Evolutionary conservation across 1,140 invertebrate genomes (phyloP).

Genomic region (Probaryconus sp.): DNA sequence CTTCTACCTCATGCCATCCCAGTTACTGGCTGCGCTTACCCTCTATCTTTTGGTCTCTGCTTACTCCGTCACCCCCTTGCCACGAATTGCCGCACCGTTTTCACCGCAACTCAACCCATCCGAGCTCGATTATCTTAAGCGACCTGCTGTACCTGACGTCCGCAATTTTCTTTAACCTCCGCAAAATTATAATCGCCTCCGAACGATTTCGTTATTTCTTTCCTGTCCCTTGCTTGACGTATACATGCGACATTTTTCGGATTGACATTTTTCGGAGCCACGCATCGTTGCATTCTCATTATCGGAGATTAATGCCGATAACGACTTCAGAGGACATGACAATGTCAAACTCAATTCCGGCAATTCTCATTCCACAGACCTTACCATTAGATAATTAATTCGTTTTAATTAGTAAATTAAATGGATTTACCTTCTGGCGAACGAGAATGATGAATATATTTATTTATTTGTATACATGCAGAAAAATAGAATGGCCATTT

Average conservation of each 20-base stretch:
- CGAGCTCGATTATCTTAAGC: slow-evolving; percentile 71
- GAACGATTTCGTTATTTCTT: slow-evolving; percentile 47
- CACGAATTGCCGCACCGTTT: slow-evolving; percentile 64
- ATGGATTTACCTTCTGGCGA: too few relatives aligned
- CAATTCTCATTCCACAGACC: background rate
- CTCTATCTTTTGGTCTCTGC: slow-evolving; percentile 63
- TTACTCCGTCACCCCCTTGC: slow-evolving; percentile 58
- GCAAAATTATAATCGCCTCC: slow-evolving; percentile 76
- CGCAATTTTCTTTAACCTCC: slow-evolving; percentile 73
- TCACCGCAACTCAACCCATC: slow-evolving; percentile 71
- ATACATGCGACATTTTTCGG: slow-evolving; percentile 24
- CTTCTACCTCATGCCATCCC: slow-evolving; percentile 49
- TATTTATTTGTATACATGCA: too few relatives aligned
- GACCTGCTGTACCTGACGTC: slow-evolving; percentile 75
- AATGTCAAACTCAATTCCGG: too few relatives aligned
- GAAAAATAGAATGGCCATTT: too few relatives aligned
- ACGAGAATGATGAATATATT: too few relatives aligned
- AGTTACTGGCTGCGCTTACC: slow-evolving; percentile 60
- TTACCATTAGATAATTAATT: slow-evolving; percentile 10
- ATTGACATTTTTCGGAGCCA: slow-evolving; percentile 25
- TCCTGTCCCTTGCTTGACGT: slow-evolving; percentile 34
- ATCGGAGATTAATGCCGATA: too few relatives aligned
- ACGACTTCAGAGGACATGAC: too few relatives aligned
- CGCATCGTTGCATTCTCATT: too few relatives aligned
- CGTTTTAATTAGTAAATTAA: too few relatives aligned